Base-by-base conservation (phyloP, 2,797 vertebrate species). In the Chiloscyllium punctatum region DNA sequence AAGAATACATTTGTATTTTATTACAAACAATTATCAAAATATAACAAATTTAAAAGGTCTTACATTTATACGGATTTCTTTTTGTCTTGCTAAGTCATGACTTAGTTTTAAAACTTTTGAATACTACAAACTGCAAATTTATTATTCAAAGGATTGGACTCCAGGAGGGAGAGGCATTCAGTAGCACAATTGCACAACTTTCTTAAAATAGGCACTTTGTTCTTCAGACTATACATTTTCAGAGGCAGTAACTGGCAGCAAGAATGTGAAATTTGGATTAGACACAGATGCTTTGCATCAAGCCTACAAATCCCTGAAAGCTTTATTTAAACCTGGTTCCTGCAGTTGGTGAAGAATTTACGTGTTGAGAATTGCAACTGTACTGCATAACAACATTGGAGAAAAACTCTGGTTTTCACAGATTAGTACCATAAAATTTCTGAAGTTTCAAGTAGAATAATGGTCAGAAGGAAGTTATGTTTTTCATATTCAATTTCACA, bases 151-250 rank as follows among this genome's bases (percentile, higher is more conserved):
- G 96, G 62, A 95, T 96, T 95, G 95, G 91, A 69, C 51, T 88
- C 72, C 91, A 96, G 95, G 57, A 51, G 77, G 96, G 96, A 95
- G 96, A 95, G 95, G 71, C 95, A 96, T 95, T 96, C 72, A 96
- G 94, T 51, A 42, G 94, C 90, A 87, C 96, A 95, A 92, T 88
- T 74, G 51, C 95, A 95, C 94, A 37, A 69, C 51, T 86, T 69
- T 79, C 84, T 87, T 27, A 95, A 95, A 96, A 66, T 94, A 96
- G 66, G 68, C 69, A 96, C 79, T 96, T 96, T 84, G 84, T 95
- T 95, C 87, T 57, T 68, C 25, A 72, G 90, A 95, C 95, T 25
- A 82, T 79, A 95, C 95, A 72, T 96, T 95, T 95, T 95, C 42
- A 69, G 94, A 42, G 79, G 87, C 95, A 57, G 48, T 51, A 48